phyloP scores from a whole-genome alignment of 2,888 invertebrate genomes.

The Diarsia rubi region DNA sequence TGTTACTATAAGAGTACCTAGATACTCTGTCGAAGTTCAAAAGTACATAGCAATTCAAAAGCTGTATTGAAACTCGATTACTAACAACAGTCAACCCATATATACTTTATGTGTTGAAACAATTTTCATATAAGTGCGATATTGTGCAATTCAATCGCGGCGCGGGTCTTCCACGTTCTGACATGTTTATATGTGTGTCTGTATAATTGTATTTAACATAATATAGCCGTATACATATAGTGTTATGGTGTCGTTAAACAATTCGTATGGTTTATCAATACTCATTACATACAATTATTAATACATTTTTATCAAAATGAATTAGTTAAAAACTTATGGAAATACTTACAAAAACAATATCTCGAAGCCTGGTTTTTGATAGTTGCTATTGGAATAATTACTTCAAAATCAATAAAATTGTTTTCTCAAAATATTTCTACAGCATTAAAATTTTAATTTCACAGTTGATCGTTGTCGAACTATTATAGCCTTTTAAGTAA shows the following conservation, averaged over 20 bases:
- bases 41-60: background rate
- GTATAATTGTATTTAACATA: background rate
- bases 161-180: background rate
- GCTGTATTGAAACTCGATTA: background rate
- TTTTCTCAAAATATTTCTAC: background rate
- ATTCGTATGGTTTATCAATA: background rate
- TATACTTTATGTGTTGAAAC: background rate
- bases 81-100: background rate
- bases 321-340: background rate
- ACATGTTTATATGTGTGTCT: background rate
- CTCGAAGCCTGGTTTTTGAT: background rate
- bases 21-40: background rate
- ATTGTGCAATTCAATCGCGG: background rate
- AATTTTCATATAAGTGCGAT: background rate
- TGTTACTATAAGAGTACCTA: background rate
- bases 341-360: background rate
- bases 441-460: conserved; percentile 5
- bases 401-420: background rate
- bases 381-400: background rate
- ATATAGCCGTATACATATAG: background rate
- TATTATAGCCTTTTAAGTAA: background rate
- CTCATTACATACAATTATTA: background rate
- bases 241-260: background rate
- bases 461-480: background rate
- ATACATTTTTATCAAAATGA: background rate